Evolutionary conservation across 1,140 invertebrate genomes (phyloP).

Genomic region (Temnothorax nylanderi): DNA sequence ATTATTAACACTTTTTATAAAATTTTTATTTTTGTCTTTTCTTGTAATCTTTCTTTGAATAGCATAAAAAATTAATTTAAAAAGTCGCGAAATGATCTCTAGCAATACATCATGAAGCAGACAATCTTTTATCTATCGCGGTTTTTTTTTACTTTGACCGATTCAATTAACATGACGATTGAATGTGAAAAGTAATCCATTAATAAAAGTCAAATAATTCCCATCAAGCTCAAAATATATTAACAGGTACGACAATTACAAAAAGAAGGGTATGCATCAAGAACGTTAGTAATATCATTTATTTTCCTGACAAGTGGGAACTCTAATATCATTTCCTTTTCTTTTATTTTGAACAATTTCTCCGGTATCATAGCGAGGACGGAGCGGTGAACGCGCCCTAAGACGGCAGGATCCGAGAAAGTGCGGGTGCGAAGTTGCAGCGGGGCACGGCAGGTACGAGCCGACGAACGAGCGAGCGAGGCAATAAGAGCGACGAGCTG

Average conservation of each 20-base stretch:
- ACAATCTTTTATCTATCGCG: neutral
- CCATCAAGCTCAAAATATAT: neutral
- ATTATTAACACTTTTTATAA: neutral
- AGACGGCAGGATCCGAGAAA: neutral
- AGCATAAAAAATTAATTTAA: neutral
- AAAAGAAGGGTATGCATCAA: neutral
- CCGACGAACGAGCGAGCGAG: conserved; percentile 3
- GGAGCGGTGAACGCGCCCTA: conserved; percentile 4
- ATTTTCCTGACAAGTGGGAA: conserved; percentile 1
- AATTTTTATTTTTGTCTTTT: neutral
- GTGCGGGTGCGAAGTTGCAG: conserved; percentile 27
- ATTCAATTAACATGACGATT: neutral
- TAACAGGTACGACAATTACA: neutral
- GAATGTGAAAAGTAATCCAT: neutral
- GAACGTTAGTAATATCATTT: conserved; percentile 2
- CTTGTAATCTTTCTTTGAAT: neutral
- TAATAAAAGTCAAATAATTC: neutral
- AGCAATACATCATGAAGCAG: neutral
- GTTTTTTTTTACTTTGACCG: neutral
- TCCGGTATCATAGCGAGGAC: conserved; percentile 8
- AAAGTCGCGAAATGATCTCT: neutral
- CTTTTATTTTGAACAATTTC: conserved; percentile 24
- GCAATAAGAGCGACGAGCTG: conserved; percentile 58
- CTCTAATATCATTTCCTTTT: conserved; percentile 27
- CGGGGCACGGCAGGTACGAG: conserved; percentile 12